These are phyloP conservation scores for Lithophane leautieri DNA, from an alignment of 2,888 invertebrate genomes.

Conservation along the genomic window DNA sequence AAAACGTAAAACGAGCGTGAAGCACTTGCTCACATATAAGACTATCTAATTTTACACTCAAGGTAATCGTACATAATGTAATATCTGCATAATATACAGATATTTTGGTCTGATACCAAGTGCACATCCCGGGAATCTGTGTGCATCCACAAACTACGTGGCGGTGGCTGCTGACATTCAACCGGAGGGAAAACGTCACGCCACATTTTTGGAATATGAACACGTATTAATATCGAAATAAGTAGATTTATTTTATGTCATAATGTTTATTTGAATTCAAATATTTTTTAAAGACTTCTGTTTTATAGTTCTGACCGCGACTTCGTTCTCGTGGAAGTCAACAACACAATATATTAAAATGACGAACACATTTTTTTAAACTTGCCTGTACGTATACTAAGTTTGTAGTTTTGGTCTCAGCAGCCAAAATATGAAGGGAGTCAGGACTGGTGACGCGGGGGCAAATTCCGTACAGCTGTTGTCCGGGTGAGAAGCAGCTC, in stretches of 20 bases:
- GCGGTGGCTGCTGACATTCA: conserved; percentile 21
- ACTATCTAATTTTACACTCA: conserved; percentile 84
- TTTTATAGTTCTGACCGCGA: background rate
- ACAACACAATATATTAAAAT: too few relatives aligned
- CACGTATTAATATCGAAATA: conserved; percentile 38
- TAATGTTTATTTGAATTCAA: conserved; percentile 38
- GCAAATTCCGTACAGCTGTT: too few relatives aligned
- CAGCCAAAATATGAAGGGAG: too few relatives aligned
- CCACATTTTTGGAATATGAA: conserved; percentile 27
- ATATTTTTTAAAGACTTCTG: conserved; percentile 20
- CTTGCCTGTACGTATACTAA: too few relatives aligned
- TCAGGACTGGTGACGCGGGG: too few relatives aligned
- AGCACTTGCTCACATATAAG: conserved; percentile 76
- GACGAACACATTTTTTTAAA: too few relatives aligned
- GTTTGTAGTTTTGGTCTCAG: too few relatives aligned
- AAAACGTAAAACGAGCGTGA: conserved; percentile 73
- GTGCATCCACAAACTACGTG: conserved; percentile 49
- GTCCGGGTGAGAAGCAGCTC: too few relatives aligned
- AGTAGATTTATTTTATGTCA: conserved; percentile 21
- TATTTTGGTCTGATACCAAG: conserved; percentile 78
- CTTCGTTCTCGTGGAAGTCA: too few relatives aligned
- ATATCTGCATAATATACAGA: conserved; percentile 83
- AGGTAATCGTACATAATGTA: conserved; percentile 83
- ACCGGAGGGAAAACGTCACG: conserved; percentile 25
- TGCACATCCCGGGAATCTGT: conserved; percentile 76